Evolutionary conservation across 2,113 vertebrate genomes (phyloP).

Genomic region (Zapornia atra): DNA sequence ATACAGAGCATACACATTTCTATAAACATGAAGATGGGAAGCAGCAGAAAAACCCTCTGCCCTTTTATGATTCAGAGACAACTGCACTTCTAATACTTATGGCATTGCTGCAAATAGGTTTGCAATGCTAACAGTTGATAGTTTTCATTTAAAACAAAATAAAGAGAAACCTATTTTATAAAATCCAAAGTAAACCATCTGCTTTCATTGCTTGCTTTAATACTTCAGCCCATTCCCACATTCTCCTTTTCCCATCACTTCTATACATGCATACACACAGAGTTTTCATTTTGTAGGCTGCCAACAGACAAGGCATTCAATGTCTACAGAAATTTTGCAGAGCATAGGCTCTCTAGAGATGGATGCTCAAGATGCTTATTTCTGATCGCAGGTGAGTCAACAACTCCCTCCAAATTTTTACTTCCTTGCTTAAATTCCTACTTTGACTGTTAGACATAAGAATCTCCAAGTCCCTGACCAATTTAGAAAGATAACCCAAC

Average conservation of each 20-base stretch:
- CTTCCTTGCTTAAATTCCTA: not conserved
- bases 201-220: constrained; percentile 35
- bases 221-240: constrained; percentile 4
- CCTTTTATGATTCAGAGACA: constrained; percentile 2
- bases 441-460: not conserved
- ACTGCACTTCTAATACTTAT: not conserved
- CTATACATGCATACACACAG: not conserved
- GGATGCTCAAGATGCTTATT: not conserved
- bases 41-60: not conserved
- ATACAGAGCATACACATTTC: not conserved
- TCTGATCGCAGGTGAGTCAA: not conserved
- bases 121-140: not conserved
- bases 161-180: constrained; percentile 62
- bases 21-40: not conserved
- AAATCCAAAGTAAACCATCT: constrained; percentile 39
- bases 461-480: not conserved
- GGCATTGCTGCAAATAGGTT: constrained; percentile 14
- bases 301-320: not conserved
- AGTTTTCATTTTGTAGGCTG: not conserved
- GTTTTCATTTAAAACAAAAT: constrained; percentile 53
- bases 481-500: not conserved
- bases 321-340: not conserved
- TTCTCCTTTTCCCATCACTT: not conserved
- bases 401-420: not conserved
- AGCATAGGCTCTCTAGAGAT: not conserved